phyloP scores from a whole-genome alignment of 2,797 vertebrate species.

The Vipera ursinii region DNA sequence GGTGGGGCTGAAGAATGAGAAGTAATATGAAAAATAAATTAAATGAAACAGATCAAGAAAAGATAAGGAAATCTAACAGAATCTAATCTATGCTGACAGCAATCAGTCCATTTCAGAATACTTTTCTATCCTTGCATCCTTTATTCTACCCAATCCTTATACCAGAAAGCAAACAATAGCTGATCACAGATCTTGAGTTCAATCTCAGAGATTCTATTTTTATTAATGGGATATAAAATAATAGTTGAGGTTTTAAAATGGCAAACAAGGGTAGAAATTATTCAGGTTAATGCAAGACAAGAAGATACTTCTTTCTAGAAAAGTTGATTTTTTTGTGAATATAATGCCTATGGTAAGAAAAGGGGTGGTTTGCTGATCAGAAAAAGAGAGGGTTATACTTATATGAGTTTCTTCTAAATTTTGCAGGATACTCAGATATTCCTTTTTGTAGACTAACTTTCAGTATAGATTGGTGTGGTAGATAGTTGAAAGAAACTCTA shows the following conservation, averaged over 20 bases:
- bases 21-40: neutral
- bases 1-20: neutral
- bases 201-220: neutral
- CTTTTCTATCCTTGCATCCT: neutral
- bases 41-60: neutral
- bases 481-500: neutral
- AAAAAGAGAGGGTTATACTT: no score
- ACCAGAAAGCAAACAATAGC: neutral
- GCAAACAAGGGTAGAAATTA: neutral
- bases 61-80: neutral
- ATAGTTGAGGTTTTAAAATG: neutral
- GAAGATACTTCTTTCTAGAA: neutral
- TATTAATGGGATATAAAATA: neutral
- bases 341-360: neutral
- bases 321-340: neutral
- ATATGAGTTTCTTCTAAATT: no score
- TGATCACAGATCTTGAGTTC: neutral
- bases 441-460: neutral
- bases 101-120: neutral
- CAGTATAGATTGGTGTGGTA: neutral
- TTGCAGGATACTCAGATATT: neutral
- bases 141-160: neutral
- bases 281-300: no score
- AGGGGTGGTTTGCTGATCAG: neutral
- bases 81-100: neutral